These are phyloP conservation scores for Mythimna pallens DNA, from an alignment of 2,888 invertebrate genomes.

Conservation along the genomic window DNA sequence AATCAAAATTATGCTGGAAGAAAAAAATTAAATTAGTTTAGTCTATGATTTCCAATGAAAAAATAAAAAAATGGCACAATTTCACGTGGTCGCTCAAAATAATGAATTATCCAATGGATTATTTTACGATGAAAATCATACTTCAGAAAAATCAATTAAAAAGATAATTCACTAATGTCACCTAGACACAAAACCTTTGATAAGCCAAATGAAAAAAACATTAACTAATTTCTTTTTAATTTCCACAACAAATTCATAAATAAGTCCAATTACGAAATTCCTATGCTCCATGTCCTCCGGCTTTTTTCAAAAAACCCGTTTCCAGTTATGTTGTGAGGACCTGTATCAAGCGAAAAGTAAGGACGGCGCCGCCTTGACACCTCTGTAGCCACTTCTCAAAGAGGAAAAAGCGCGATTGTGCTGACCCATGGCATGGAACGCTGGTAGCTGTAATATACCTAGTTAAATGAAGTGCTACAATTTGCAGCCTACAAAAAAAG, in stretches of 20 bases:
- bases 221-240: not conserved
- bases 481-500: no score
- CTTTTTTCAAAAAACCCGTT: not conserved
- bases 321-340: no score
- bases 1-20: not conserved
- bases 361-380: not conserved
- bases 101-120: not conserved
- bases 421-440: no score
- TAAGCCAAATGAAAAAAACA: not conserved
- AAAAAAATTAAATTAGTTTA: constrained; percentile 23
- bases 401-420: no score
- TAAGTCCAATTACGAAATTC: not conserved
- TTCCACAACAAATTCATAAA: not conserved
- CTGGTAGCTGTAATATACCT: no score
- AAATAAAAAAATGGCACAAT: not conserved
- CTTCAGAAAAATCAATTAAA: not conserved
- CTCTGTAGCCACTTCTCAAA: not conserved
- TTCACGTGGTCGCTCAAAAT: not conserved
- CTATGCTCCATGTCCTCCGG: not conserved
- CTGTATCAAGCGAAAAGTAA: no score
- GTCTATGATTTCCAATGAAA: constrained; percentile 54
- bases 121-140: not conserved
- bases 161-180: not conserved
- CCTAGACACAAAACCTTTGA: not conserved
- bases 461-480: no score